A percentile compares a stretch with the other conserved stretches of the same genome.
Conservation (phyloP, 2,888 invertebrate species). For the Hyles lineata region DNA sequence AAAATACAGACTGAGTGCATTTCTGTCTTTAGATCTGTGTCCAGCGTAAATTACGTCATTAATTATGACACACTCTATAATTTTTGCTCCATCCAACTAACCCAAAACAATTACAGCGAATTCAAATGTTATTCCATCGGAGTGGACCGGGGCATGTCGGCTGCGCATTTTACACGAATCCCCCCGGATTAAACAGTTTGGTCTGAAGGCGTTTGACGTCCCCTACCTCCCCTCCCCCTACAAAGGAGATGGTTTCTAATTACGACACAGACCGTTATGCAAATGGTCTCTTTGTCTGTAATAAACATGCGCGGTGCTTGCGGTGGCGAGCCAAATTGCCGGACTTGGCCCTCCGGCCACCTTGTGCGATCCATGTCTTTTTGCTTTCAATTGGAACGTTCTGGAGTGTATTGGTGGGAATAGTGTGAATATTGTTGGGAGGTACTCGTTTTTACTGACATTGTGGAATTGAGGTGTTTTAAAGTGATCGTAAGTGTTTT, state of each 20-base stretch:
- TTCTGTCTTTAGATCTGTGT: no score
- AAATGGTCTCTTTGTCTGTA: slow-evolving; percentile 81
- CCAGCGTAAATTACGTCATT: no score
- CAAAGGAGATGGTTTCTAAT: slow-evolving; percentile 84
- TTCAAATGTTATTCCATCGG: slow-evolving; percentile 19
- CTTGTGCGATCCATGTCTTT: slow-evolving; percentile 62
- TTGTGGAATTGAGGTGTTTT: no score
- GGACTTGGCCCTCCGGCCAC: slow-evolving; percentile 65
- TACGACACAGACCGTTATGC: slow-evolving; percentile 83
- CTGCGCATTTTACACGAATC: slow-evolving; percentile 26
- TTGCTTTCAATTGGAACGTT: background rate
- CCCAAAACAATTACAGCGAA: slow-evolving; percentile 15
- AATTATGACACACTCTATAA: background rate
- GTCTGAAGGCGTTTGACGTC: slow-evolving; percentile 76
- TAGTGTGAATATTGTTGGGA: no score
- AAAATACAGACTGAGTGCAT: no score
- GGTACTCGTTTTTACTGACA: no score
- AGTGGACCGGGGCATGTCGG: background rate
- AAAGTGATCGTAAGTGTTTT: no score
- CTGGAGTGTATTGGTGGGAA: no score
- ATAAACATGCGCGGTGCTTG: slow-evolving; percentile 82
- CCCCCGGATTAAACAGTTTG: slow-evolving; percentile 64
- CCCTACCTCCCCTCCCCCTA: slow-evolving; percentile 64
- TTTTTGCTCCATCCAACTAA: background rate
- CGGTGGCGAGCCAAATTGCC: slow-evolving; percentile 80